These are phyloP conservation scores for Trematocara caparti DNA, from an alignment of 2,797 vertebrate species.

Conservation along the genomic window DNA sequence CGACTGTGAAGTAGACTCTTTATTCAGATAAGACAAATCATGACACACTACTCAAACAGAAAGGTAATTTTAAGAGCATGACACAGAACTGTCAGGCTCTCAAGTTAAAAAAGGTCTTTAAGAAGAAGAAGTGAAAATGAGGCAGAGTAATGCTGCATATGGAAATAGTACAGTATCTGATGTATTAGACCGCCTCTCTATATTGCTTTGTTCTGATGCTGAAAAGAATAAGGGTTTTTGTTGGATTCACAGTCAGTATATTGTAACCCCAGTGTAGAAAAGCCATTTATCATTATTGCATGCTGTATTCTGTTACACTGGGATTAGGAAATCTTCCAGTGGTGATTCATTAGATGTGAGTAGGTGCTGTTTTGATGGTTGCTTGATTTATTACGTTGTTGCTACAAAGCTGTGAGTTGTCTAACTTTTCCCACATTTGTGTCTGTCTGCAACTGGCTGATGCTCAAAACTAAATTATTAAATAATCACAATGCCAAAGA, in stretches of 20 bases:
- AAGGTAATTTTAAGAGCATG: background rate
- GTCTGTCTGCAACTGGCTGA: background rate
- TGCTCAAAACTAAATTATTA: background rate
- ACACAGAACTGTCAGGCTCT: constrained; percentile 37
- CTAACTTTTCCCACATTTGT: constrained; percentile 8
- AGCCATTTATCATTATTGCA: constrained; percentile 39
- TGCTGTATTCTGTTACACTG: constrained; percentile 23
- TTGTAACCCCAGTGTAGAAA: too few species aligned
- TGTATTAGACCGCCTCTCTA: background rate
- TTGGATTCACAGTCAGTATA: too few species aligned
- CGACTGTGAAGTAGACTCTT: constrained; percentile 4
- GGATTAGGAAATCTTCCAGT: constrained; percentile 43
- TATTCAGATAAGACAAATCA: constrained; percentile 17
- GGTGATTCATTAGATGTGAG: constrained; percentile 38
- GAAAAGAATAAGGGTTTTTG: too few species aligned
- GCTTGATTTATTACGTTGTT: constrained; percentile 42
- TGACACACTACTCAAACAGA: constrained; percentile 8
- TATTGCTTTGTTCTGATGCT: background rate
- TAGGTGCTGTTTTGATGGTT: constrained; percentile 33
- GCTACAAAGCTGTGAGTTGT: constrained; percentile 15
- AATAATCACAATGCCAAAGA: background rate
- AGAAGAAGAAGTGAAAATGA: background rate
- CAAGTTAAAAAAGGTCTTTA: constrained; percentile 10
- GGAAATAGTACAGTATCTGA: background rate
- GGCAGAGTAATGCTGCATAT: background rate